Conservation (phyloP, 2,888 invertebrate genomes). For the Gastracanthus pulcherrimus region DNA sequence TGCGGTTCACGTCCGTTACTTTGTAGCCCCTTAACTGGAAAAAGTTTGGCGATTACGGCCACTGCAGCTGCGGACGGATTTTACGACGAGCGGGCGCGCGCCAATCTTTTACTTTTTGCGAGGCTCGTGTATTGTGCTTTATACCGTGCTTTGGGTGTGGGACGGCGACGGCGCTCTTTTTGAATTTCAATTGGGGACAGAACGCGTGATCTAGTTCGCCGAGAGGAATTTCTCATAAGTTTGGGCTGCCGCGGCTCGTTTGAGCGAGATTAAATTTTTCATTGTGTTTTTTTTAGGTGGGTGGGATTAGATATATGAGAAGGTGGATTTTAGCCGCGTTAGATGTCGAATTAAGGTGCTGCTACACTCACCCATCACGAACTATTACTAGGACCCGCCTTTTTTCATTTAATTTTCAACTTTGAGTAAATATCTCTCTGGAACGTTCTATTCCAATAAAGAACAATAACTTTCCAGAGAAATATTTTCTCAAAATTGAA, state of each 20-base stretch:
- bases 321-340: not conserved
- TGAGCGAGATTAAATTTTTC: not conserved
- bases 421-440: no score
- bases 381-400: no score
- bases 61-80: no score
- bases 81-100: no score
- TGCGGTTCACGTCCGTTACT: constrained; percentile 84
- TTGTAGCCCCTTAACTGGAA: constrained; percentile 84
- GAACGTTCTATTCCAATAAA: no score
- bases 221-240: not conserved
- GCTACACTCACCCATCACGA: no score
- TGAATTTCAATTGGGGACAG: constrained; percentile 20
- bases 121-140: no score
- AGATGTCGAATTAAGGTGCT: not conserved
- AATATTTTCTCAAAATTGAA: no score
- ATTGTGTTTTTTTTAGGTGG: not conserved
- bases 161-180: not conserved
- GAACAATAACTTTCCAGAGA: no score
- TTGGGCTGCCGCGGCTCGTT: not conserved
- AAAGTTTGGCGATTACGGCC: constrained; percentile 32
- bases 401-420: no score
- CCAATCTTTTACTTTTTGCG: not conserved
- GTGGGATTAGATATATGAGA: not conserved
- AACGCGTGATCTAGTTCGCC: not conserved
- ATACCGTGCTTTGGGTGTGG: not conserved